A percentile compares a stretch with the other conserved stretches of the same genome.
These are phyloP conservation scores for Caenorhabditis wallacei DNA, from an alignment of 2,888 invertebrate species.

Conservation along the genomic window DNA sequence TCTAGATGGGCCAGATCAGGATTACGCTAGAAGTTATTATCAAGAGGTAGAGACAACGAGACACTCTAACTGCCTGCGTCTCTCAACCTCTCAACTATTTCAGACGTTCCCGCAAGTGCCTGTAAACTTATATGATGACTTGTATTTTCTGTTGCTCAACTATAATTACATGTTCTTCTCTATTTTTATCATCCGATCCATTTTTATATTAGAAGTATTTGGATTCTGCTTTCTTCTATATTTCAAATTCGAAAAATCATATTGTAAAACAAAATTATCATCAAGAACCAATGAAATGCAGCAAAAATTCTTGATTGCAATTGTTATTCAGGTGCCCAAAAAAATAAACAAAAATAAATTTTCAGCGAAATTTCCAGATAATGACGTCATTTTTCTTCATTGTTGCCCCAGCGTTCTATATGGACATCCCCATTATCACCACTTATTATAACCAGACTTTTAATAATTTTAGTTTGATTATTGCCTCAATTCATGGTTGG, in stretches of 20 bases:
- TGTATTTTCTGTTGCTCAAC: not conserved
- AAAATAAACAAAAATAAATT: no score
- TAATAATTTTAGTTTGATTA: not conserved
- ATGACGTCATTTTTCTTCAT: not conserved
- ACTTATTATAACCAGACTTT: conserved; percentile 11
- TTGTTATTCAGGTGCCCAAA: not conserved
- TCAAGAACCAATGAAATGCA: conserved; percentile 1
- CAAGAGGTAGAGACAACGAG: no score
- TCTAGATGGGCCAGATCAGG: not conserved
- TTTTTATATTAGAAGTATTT: not conserved
- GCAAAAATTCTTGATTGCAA: not conserved
- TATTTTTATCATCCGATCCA: not conserved
- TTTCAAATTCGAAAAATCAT: not conserved
- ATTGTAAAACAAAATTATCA: not conserved
- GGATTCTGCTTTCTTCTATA: not conserved
- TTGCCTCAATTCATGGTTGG: not conserved
- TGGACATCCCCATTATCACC: not conserved
- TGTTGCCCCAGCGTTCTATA: not conserved
- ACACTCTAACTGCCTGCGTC: no score
- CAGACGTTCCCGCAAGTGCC: no score
- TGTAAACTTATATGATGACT: not conserved
- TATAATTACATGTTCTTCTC: not conserved
- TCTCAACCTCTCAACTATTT: not conserved
- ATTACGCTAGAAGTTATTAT: not conserved
- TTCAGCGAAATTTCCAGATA: not conserved